phyloP scores from a whole-genome alignment of 2,113 vertebrate species.

The Vanacampus margaritifer region DNA sequence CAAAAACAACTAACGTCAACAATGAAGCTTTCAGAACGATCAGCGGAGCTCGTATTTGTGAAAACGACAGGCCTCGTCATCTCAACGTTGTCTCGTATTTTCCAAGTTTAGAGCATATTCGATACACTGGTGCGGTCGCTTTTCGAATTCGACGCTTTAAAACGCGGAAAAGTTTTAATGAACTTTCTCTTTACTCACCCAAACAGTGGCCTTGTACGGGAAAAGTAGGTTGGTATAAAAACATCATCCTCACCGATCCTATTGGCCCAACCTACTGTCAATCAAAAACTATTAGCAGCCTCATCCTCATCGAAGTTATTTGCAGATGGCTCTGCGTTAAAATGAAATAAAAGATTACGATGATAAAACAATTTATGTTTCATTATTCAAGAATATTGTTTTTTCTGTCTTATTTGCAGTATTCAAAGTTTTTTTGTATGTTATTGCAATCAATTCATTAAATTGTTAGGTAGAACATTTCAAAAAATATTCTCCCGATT shows the following conservation, averaged over 20 bases:
- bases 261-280: constrained; percentile 35
- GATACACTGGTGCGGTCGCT: too few relatives aligned
- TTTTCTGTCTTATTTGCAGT: background rate
- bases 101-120: background rate
- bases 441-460: background rate
- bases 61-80: constrained; percentile 32
- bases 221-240: constrained; percentile 49
- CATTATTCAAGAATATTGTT: too few relatives aligned
- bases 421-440: background rate
- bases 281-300: background rate
- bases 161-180: constrained; percentile 48
- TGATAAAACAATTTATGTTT: background rate
- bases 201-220: constrained; percentile 61
- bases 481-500: background rate
- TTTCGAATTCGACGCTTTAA: constrained; percentile 18
- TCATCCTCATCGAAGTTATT: constrained; percentile 32
- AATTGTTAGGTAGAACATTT: background rate
- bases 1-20: constrained; percentile 52
- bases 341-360: background rate
- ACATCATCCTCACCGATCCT: background rate
- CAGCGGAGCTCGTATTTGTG: constrained; percentile 20
- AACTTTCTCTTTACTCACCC: constrained; percentile 66
- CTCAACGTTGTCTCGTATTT: background rate
- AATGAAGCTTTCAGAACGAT: constrained; percentile 46
- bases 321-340: background rate